Conservation (phyloP, 1,140 invertebrate genomes). For the Olivierus martensii region DNA sequence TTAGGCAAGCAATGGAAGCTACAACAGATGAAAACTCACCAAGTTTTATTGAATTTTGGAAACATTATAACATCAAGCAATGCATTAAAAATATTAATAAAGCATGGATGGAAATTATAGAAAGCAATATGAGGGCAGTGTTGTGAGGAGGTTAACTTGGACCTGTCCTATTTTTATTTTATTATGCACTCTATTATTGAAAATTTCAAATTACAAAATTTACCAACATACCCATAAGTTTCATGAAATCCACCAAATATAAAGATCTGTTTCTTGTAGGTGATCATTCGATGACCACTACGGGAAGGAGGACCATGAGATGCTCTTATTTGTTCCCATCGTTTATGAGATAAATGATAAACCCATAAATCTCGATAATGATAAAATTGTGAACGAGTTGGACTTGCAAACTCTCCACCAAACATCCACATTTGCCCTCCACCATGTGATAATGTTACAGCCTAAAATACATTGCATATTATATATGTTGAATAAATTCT, state of each 20-base stretch:
- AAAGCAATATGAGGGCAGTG: too few relatives aligned
- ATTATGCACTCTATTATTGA: too few relatives aligned
- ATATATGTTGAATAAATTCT: too few relatives aligned
- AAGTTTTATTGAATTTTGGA: too few relatives aligned
- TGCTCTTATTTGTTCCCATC: constrained; percentile 69
- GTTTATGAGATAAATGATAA: constrained; percentile 56
- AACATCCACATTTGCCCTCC: constrained; percentile 65
- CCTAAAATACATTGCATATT: constrained; percentile 24
- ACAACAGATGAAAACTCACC: too few relatives aligned
- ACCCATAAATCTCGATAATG: constrained; percentile 90
- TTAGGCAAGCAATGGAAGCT: too few relatives aligned
- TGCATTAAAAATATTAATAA: too few relatives aligned
- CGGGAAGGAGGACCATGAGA: constrained; percentile 62
- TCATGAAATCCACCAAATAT: constrained; percentile 88
- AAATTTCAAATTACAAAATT: too few relatives aligned
- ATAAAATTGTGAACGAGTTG: constrained; percentile 79
- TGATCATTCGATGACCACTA: constrained; percentile 80
- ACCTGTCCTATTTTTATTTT: too few relatives aligned
- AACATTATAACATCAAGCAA: too few relatives aligned
- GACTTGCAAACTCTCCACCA: constrained; percentile 84
- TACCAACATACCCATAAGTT: constrained; percentile 38
- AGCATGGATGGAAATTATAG: too few relatives aligned
- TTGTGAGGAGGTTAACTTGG: too few relatives aligned
- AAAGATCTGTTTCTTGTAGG: constrained; percentile 59
- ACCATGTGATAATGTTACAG: constrained; percentile 50